These are phyloP conservation scores for Bos indicus DNA, from an alignment of 2,113 vertebrate genomes.

Conservation along the genomic window DNA sequence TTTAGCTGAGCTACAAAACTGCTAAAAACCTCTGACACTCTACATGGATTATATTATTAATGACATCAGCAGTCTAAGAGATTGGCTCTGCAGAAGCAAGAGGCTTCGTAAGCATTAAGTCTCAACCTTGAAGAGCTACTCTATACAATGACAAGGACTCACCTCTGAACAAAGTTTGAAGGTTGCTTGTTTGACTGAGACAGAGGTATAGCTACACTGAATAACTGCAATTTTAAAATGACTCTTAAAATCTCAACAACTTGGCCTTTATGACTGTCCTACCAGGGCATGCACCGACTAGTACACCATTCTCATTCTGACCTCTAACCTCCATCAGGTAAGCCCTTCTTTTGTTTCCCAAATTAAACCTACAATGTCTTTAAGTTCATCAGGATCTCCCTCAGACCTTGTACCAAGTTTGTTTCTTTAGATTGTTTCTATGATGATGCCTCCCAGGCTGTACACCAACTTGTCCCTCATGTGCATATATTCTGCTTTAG, in stretches of 20 bases:
- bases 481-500: neutral
- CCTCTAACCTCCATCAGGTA: neutral
- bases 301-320: neutral
- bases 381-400: neutral
- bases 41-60: neutral
- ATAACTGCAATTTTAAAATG: neutral
- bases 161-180: conserved; percentile 11
- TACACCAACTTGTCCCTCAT: neutral
- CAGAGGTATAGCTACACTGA: neutral
- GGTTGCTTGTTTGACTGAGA: neutral
- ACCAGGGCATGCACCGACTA: neutral
- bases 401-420: neutral
- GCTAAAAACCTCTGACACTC: neutral
- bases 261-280: neutral
- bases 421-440: neutral
- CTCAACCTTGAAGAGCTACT: neutral
- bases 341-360: neutral
- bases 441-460: neutral
- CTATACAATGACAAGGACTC: neutral
- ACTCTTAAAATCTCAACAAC: neutral
- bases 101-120: neutral
- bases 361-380: neutral
- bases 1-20: neutral
- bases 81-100: neutral
- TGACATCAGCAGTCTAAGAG: neutral